Percentiles rank a stretch among this genome's conserved stretches.
phyloP scores from a whole-genome alignment of 2,113 vertebrate species.

The Vidua macroura region DNA sequence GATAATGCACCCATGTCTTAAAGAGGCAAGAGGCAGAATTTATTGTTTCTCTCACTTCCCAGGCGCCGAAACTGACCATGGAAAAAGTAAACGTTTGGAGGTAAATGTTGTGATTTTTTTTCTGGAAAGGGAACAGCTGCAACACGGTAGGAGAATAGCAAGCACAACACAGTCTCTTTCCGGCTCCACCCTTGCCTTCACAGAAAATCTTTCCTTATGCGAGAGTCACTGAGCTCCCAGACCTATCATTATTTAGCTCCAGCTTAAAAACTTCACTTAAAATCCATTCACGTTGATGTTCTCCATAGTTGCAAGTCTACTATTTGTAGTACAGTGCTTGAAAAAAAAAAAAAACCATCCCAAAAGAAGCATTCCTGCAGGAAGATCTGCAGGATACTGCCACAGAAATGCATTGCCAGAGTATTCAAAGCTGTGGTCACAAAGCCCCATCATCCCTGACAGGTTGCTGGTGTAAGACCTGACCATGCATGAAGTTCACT shows the following conservation, averaged over 20 bases:
- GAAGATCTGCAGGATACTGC: background rate
- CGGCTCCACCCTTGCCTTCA: background rate
- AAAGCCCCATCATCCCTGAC: background rate
- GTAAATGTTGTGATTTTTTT: background rate
- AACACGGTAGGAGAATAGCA: background rate
- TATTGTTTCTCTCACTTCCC: background rate
- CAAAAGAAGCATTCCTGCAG: background rate
- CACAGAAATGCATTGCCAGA: background rate
- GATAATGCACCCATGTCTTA: background rate
- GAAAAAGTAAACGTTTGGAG: background rate
- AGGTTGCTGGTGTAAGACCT: background rate
- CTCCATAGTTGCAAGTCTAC: background rate
- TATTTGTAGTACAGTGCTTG: background rate
- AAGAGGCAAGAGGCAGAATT: background rate
- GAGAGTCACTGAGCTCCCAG: background rate
- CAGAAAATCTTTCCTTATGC: background rate
- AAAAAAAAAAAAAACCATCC: background rate
- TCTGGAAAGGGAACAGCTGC: background rate
- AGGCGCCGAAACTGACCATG: background rate
- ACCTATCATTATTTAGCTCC: conserved; percentile 2
- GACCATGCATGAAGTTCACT: background rate
- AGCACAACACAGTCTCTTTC: background rate
- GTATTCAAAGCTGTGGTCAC: background rate
- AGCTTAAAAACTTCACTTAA: conserved; percentile 14
- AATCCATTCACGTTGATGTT: conserved; percentile 13